Percentiles rank a stretch among this genome's conserved stretches.
Evolutionary conservation across 2,888 invertebrate genomes (phyloP).

Genomic region (Lasius fuliginosus): DNA sequence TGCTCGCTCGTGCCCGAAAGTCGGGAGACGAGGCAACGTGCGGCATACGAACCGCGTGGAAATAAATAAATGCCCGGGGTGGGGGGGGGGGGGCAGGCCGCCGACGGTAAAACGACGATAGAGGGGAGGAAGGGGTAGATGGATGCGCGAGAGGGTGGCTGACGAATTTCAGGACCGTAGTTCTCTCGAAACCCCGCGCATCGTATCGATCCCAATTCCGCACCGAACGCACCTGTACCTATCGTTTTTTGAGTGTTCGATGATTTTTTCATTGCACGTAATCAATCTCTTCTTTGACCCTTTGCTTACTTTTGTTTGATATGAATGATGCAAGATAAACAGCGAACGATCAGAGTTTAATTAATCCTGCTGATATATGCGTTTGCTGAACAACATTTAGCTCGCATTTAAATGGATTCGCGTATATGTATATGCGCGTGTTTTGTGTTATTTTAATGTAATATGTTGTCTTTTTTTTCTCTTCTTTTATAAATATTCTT

Average conservation of each 20-base stretch:
- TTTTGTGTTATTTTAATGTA: constrained; percentile 5
- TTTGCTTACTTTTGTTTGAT: constrained; percentile 26
- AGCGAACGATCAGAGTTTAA: not conserved
- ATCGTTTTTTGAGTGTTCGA: constrained; percentile 25
- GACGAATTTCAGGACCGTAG: constrained; percentile 51
- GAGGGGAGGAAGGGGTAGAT: not conserved
- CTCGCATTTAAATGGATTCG: not conserved
- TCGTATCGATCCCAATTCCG: constrained; percentile 57
- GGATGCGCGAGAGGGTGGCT: constrained; percentile 32
- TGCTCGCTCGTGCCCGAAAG: constrained; percentile 33
- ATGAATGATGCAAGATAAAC: constrained; percentile 45
- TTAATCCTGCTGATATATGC: constrained; percentile 14
- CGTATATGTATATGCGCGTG: not conserved
- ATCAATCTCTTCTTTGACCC: constrained; percentile 48
- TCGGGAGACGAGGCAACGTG: constrained; percentile 58
- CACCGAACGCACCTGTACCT: constrained; percentile 41
- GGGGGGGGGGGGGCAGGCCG: constrained; percentile 61
- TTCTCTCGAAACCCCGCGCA: constrained; percentile 8
- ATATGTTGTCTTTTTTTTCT: not conserved
- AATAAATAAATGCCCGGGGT: constrained; percentile 81
- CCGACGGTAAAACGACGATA: constrained; percentile 57
- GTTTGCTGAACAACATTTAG: constrained; percentile 7
- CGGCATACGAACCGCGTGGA: constrained; percentile 77
- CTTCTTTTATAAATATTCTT: not conserved
- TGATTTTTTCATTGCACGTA: constrained; percentile 43